Evolutionary conservation across 2,888 invertebrate genomes (phyloP).

Genomic region (Ophion ellenae): DNA sequence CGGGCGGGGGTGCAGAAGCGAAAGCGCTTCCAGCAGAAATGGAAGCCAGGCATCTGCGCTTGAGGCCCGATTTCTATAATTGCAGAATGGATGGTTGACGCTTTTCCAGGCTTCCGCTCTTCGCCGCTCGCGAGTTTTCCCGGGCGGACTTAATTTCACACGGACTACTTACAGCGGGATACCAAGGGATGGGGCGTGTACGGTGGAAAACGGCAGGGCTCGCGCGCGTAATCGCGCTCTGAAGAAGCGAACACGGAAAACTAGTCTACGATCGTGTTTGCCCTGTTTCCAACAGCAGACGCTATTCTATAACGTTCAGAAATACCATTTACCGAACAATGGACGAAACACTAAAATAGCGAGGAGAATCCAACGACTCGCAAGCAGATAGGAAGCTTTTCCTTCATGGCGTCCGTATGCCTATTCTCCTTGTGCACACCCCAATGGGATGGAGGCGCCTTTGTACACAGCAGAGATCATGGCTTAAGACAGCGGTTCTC

Average conservation of each 20-base stretch:
- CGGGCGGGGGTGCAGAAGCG: not conserved
- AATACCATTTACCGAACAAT: constrained; percentile 65
- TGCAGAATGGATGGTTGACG: constrained; percentile 63
- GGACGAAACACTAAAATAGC: constrained; percentile 59
- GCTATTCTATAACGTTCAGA: constrained; percentile 60
- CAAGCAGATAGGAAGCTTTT: constrained; percentile 48
- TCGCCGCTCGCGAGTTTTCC: constrained; percentile 42
- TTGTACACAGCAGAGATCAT: not conserved
- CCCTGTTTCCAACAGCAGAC: constrained; percentile 57
- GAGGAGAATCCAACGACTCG: constrained; percentile 33
- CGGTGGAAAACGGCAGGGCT: constrained; percentile 31
- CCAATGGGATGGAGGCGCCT: not conserved
- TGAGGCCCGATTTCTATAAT: constrained; percentile 63
- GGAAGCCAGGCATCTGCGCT: constrained; percentile 55
- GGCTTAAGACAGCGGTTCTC: no score
- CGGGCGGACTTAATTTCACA: constrained; percentile 62
- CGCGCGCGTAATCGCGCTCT: constrained; percentile 55
- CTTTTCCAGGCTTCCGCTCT: constrained; percentile 46
- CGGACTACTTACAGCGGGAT: constrained; percentile 52
- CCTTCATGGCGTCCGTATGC: constrained; percentile 37
- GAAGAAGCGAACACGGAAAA: constrained; percentile 27
- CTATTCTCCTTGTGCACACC: constrained; percentile 18
- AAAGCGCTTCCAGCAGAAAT: constrained; percentile 53
- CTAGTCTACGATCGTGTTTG: constrained; percentile 63
- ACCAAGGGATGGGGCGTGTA: not conserved